These are phyloP conservation scores for Calameuta idolon DNA, from an alignment of 2,888 invertebrate genomes.

Conservation along the genomic window DNA sequence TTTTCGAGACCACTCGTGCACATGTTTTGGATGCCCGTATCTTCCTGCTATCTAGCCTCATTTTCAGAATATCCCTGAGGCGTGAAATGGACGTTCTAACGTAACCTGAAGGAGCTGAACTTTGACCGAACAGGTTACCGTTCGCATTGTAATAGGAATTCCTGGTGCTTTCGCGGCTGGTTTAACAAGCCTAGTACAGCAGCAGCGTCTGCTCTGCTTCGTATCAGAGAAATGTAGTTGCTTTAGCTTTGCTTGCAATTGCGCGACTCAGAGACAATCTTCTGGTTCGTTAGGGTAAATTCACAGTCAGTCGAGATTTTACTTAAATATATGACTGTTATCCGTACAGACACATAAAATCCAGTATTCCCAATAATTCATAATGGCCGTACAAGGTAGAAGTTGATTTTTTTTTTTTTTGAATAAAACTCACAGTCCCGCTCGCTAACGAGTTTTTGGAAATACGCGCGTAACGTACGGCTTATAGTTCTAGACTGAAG, in stretches of 20 bases:
- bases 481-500: neutral
- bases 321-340: neutral
- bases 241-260: neutral
- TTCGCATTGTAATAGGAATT: neutral
- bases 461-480: neutral
- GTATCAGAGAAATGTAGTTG: neutral
- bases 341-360: neutral
- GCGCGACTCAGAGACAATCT: neutral
- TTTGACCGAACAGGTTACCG: neutral
- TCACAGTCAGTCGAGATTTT: neutral
- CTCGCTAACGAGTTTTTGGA: neutral
- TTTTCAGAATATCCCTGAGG: neutral
- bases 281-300: neutral
- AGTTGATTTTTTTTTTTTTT: neutral
- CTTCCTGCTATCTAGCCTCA: no score
- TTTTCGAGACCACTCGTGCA: no score
- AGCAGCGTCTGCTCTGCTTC: neutral
- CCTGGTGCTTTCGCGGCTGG: neutral
- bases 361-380: neutral
- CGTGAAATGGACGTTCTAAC: neutral
- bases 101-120: neutral
- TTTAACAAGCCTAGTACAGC: neutral
- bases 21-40: no score
- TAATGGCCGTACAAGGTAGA: neutral
- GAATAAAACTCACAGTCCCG: neutral